phyloP scores from a whole-genome alignment of 2,113 vertebrate species.

The Mirza zaza region DNA sequence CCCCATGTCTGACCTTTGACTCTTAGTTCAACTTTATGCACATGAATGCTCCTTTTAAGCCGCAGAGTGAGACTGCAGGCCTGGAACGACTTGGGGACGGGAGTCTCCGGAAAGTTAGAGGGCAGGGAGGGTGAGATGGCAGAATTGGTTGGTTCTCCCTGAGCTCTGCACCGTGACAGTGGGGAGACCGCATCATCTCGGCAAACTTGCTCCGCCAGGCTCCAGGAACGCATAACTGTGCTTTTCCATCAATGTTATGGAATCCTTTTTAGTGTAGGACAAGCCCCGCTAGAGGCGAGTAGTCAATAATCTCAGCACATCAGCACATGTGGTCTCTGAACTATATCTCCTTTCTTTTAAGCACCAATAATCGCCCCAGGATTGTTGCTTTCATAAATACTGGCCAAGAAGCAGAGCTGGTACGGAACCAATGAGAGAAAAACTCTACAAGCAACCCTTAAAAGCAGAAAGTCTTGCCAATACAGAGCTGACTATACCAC shows the following conservation, averaged over 20 bases:
- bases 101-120: neutral
- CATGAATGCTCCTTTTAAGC: neutral
- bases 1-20: neutral
- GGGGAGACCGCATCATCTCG: neutral
- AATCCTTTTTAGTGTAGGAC: neutral
- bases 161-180: neutral
- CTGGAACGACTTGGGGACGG: neutral
- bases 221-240: neutral
- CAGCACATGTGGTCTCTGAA: neutral
- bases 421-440: neutral
- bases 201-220: neutral
- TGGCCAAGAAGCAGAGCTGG: neutral
- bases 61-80: neutral
- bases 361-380: neutral
- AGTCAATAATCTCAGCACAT: neutral
- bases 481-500: neutral
- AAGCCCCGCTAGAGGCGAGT: neutral
- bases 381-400: neutral
- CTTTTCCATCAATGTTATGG: neutral
- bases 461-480: neutral
- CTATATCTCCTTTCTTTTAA: neutral
- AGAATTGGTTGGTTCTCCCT: neutral
- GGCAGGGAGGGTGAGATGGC: neutral
- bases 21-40: neutral
- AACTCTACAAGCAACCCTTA: neutral